phyloP scores from a whole-genome alignment of 2,113 vertebrate species.

The Hippocampus comes region DNA sequence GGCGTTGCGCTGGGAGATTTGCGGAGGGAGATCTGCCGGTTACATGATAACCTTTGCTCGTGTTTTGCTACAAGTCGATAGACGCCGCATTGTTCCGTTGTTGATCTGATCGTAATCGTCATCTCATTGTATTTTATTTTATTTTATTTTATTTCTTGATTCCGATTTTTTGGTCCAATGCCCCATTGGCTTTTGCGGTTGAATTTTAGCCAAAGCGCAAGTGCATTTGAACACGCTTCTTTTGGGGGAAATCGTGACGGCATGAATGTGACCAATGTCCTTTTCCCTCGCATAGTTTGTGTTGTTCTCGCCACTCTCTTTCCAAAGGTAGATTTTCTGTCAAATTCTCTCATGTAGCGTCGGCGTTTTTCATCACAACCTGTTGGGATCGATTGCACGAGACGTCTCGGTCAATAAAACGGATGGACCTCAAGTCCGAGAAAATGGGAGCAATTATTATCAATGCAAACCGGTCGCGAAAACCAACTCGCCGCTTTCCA shows the following conservation, averaged over 20 bases:
- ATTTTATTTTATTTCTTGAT: neutral
- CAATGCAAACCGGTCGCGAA: neutral
- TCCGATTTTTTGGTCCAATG: neutral
- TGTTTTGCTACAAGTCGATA: neutral
- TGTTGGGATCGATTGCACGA: neutral
- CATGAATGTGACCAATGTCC: too few relatives aligned
- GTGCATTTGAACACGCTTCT: neutral
- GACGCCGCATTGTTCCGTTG: neutral
- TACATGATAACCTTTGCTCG: neutral
- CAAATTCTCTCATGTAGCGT: neutral
- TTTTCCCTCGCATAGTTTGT: too few relatives aligned
- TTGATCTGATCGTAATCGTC: neutral
- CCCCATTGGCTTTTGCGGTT: conserved; percentile 3
- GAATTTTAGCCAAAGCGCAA: neutral
- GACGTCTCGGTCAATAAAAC: conserved; percentile 31
- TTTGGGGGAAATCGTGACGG: too few relatives aligned
- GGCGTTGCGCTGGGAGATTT: neutral
- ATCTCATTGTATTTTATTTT: neutral
- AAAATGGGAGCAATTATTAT: neutral
- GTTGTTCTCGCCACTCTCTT: too few relatives aligned
- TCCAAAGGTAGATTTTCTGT: neutral
- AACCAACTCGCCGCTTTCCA: too few relatives aligned
- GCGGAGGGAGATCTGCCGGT: neutral
- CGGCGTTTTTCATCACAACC: conserved; percentile 11
- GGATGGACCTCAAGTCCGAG: neutral